Percentiles rank a stretch among this genome's conserved stretches.
Evolutionary conservation across 1,140 invertebrate genomes (phyloP).

Genomic region (Vanessa tameamea): DNA sequence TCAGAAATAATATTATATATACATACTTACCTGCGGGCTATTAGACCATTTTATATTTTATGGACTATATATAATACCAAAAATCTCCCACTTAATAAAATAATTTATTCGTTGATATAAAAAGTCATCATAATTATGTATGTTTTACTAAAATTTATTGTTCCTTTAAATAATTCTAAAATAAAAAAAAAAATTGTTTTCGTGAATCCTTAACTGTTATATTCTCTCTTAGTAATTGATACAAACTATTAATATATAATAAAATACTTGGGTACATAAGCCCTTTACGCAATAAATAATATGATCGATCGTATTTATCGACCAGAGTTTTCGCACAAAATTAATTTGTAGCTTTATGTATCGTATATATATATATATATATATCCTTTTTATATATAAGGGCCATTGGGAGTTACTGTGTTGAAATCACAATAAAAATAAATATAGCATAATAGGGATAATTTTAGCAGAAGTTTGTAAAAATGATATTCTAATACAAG

Average conservation of each 20-base stretch:
- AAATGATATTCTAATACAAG: slow-evolving; percentile 1
- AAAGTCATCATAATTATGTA: not conserved
- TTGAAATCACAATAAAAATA: slow-evolving; percentile 10
- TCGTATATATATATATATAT: not conserved
- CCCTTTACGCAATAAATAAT: slow-evolving; percentile 6
- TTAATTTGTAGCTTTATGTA: not conserved
- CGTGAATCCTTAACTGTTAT: too few species aligned
- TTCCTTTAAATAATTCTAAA: not conserved
- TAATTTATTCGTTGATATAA: not conserved
- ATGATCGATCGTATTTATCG: not conserved
- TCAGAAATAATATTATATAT: not conserved
- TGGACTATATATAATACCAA: not conserved
- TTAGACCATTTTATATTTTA: not conserved
- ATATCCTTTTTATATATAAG: not conserved
- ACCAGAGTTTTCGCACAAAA: slow-evolving; percentile 12
- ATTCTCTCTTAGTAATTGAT: too few species aligned
- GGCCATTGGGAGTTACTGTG: not conserved
- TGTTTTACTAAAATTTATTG: not conserved
- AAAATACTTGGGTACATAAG: slow-evolving; percentile 1
- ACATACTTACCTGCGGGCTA: not conserved
- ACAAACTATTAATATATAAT: not conserved
- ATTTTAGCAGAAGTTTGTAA: not conserved
- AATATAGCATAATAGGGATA: not conserved
- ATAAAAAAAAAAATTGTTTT: not conserved
- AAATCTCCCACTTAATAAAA: not conserved